Evolutionary conservation across 2,888 invertebrate species (phyloP).

Genomic region (Eilema caniola): DNA sequence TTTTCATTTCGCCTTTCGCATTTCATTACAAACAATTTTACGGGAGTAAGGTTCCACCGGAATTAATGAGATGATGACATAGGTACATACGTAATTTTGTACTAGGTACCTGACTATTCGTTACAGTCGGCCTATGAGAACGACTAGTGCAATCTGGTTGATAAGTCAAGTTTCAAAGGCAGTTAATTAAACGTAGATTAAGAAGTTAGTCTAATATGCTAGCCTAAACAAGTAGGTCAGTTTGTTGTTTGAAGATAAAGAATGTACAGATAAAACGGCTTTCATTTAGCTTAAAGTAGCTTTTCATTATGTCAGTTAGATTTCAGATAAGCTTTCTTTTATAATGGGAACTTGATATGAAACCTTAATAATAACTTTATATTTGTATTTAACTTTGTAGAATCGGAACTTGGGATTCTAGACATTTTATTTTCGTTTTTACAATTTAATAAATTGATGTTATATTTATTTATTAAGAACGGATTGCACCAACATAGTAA

Average conservation of each 20-base stretch:
- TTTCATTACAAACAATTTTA: not conserved
- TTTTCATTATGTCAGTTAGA: not conserved
- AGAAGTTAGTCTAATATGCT: not conserved
- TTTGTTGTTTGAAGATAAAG: not conserved
- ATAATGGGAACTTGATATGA: no score
- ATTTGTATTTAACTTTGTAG: not conserved
- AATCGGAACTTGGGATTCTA: no score
- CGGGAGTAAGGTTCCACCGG: not conserved
- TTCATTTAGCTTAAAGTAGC: not conserved
- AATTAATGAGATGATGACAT: not conserved
- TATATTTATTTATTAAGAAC: not conserved
- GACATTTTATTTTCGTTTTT: not conserved
- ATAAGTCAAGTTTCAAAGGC: not conserved
- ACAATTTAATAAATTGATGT: not conserved
- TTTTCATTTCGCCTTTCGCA: not conserved
- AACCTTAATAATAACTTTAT: no score
- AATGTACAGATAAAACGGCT: not conserved
- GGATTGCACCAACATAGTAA: not conserved
- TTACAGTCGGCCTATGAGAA: not conserved
- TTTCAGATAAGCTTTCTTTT: not conserved
- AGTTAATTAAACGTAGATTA: not conserved
- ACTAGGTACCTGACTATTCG: not conserved
- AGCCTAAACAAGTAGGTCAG: no score
- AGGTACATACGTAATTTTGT: not conserved
- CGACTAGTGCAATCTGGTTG: not conserved